Evolutionary conservation across 2,797 vertebrate genomes (phyloP).

Genomic region (Coluber constrictor): DNA sequence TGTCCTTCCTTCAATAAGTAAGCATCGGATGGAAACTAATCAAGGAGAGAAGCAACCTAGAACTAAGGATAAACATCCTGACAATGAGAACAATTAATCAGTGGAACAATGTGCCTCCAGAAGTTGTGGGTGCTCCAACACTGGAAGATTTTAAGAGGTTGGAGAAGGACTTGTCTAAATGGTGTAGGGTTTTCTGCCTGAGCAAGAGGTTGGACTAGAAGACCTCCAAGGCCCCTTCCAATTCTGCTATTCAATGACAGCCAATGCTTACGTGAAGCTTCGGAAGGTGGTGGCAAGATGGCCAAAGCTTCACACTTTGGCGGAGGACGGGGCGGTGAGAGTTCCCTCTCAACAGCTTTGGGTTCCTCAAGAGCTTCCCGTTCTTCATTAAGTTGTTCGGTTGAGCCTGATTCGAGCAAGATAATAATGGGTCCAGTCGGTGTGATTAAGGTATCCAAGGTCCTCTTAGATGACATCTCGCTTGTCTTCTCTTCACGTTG

Average conservation of each 20-base stretch:
- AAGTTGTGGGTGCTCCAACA: neutral
- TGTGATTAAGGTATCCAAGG: neutral
- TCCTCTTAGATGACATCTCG: neutral
- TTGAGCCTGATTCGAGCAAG: neutral
- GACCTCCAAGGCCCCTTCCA: neutral
- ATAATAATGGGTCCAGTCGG: neutral
- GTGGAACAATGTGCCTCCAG: accelerated
- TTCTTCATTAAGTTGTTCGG: neutral
- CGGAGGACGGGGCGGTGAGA: neutral
- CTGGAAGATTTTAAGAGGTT: neutral
- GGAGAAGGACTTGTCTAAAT: neutral
- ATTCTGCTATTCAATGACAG: neutral
- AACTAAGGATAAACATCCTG: neutral
- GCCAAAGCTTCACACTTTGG: neutral
- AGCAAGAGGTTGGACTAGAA: neutral
- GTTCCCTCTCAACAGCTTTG: neutral
- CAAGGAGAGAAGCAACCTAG: neutral
- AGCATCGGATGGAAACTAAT: neutral
- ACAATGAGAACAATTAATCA: neutral
- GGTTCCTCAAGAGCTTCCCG: neutral
- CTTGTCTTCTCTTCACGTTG: neutral
- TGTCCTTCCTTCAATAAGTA: neutral
- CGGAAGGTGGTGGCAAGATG: neutral
- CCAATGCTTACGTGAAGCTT: neutral
- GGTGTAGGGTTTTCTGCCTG: neutral